A percentile compares a stretch with the other conserved stretches of the same genome.
Conservation (phyloP, 2,888 invertebrate genomes). For the Panorpa germanica region DNA sequence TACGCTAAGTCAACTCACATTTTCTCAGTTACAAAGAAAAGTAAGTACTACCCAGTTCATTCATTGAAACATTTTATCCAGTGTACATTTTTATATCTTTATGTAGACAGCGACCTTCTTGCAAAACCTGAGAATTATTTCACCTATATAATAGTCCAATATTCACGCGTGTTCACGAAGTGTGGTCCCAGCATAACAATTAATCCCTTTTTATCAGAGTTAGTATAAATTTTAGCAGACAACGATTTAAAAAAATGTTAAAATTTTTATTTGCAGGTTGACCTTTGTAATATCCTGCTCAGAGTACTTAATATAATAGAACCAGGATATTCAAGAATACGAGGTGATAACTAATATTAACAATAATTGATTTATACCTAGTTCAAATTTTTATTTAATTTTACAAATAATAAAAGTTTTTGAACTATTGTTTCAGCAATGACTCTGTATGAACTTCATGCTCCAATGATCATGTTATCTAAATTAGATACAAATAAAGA, state of each 20-base stretch:
- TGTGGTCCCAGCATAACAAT: too few species aligned
- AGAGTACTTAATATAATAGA: conserved; percentile 50
- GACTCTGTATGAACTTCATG: conserved; percentile 64
- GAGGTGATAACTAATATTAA: conserved; percentile 28
- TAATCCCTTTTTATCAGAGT: too few species aligned
- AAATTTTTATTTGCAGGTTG: too few species aligned
- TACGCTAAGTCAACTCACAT: conserved; percentile 47
- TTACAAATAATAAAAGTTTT: conserved; percentile 5
- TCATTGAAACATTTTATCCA: too few species aligned
- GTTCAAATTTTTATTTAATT: background rate
- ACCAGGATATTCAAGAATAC: conserved; percentile 57
- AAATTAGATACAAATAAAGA: conserved; percentile 40
- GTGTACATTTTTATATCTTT: too few species aligned
- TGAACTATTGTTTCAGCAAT: conserved; percentile 31
- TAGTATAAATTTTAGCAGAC: too few species aligned
- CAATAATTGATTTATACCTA: conserved; percentile 1
- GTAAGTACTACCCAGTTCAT: too few species aligned
- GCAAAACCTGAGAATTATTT: too few species aligned
- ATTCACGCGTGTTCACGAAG: too few species aligned
- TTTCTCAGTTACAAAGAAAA: conserved; percentile 54
- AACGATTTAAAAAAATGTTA: too few species aligned
- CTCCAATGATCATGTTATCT: conserved; percentile 51
- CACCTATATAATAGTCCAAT: too few species aligned
- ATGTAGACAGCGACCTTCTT: too few species aligned
- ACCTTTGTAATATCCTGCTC: conserved; percentile 48